Percentiles rank a stretch among this genome's conserved stretches.
These are phyloP conservation scores for Halocaridina rubra DNA, from an alignment of 2,888 invertebrate genomes.

Conservation along the genomic window DNA sequence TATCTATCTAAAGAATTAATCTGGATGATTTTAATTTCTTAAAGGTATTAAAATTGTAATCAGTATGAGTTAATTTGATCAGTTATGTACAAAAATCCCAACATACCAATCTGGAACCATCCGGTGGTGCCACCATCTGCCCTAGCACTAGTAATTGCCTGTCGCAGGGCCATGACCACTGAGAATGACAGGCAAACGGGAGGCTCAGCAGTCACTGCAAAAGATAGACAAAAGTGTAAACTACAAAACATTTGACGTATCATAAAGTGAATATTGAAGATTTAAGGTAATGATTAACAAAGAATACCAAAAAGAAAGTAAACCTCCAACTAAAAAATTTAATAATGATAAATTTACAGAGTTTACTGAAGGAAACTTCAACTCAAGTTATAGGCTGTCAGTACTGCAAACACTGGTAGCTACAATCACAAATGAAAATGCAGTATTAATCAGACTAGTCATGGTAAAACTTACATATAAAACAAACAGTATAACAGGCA, in stretches of 20 bases:
- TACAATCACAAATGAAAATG: too few relatives aligned
- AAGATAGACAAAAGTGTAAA: background rate
- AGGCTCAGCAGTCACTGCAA: constrained; percentile 64
- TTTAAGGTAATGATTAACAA: background rate
- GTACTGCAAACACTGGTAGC: too few relatives aligned
- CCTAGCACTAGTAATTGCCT: constrained; percentile 64
- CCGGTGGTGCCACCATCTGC: constrained; percentile 64
- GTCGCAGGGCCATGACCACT: constrained; percentile 64
- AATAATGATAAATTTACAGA: too few relatives aligned
- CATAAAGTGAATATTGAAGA: background rate
- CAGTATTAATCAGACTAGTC: too few relatives aligned
- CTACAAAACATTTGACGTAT: too few relatives aligned
- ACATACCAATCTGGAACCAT: constrained; percentile 65
- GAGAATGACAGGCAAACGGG: constrained; percentile 62
- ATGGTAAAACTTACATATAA: background rate
- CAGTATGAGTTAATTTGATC: too few relatives aligned
- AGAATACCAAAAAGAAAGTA: background rate
- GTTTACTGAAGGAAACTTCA: too few relatives aligned
- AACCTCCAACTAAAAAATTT: too few relatives aligned
- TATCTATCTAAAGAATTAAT: background rate
- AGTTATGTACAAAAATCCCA: too few relatives aligned
- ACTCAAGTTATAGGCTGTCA: too few relatives aligned
- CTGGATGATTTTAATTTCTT: background rate
- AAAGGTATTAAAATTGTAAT: too few relatives aligned
- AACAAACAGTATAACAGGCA: background rate